Conservation (phyloP, 2,888 invertebrate genomes). For the Nezara viridula region DNA sequence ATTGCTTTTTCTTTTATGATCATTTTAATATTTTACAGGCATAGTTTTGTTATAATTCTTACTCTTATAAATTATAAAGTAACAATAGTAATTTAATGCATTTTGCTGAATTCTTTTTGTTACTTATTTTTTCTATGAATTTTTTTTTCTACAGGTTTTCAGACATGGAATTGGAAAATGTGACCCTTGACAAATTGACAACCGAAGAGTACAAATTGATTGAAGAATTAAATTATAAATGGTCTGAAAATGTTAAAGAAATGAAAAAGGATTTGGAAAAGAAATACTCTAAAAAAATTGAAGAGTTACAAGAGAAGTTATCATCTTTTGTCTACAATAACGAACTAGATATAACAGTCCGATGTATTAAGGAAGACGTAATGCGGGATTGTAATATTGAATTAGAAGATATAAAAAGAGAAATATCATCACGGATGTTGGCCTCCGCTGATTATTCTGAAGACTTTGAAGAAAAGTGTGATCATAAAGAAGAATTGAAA, state of each 20-base stretch:
- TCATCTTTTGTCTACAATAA: constrained; percentile 51
- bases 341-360: constrained; percentile 60
- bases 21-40: background rate
- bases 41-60: background rate
- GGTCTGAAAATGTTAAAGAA: constrained; percentile 55
- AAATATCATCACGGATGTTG: constrained; percentile 52
- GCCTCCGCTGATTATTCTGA: background rate
- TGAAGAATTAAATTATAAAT: constrained; percentile 54
- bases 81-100: background rate
- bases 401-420: constrained; percentile 61
- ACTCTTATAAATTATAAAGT: background rate
- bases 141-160: background rate
- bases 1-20: background rate
- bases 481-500: background rate
- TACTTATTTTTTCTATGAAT: background rate
- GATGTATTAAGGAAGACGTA: constrained; percentile 60
- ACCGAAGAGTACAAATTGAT: constrained; percentile 47
- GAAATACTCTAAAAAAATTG: constrained; percentile 60
- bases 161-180: constrained; percentile 27
- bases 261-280: constrained; percentile 58
- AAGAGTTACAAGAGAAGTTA: constrained; percentile 54
- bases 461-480: background rate
- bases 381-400: constrained; percentile 61
- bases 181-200: background rate
- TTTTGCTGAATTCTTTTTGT: background rate